These are phyloP conservation scores for Pampusana beccarii DNA, from an alignment of 2,113 vertebrate species.

Conservation along the genomic window DNA sequence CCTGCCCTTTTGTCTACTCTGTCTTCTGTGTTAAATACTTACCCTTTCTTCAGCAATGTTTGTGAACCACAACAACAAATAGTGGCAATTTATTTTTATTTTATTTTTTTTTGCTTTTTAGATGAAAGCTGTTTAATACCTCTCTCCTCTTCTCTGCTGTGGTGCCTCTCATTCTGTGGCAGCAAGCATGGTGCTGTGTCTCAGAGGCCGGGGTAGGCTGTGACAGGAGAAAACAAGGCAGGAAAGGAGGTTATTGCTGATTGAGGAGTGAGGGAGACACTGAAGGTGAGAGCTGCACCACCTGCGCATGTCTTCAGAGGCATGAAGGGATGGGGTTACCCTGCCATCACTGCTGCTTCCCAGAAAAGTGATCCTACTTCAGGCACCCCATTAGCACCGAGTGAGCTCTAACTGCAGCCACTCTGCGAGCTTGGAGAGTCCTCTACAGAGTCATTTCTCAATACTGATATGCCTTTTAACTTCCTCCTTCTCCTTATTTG, in stretches of 20 bases:
- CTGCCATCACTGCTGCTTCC: not conserved
- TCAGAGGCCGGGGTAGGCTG: not conserved
- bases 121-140: not conserved
- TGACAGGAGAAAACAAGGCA: not conserved
- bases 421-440: not conserved
- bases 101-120: not conserved
- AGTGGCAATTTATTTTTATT: not conserved
- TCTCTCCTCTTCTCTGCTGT: not conserved
- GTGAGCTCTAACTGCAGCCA: not conserved
- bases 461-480: not conserved
- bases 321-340: rapidly evolving
- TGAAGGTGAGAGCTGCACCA: rapidly evolving
- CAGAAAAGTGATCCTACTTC: not conserved
- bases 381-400: not conserved
- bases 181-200: not conserved
- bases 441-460: not conserved
- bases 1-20: not conserved
- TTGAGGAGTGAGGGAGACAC: rapidly evolving
- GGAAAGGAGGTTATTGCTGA: not conserved
- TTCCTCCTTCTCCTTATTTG: not conserved
- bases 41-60: not conserved
- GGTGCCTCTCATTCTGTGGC: rapidly evolving
- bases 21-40: not conserved
- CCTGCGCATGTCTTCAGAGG: not conserved
- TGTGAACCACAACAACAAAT: not conserved